Evolutionary conservation across 2,113 vertebrate genomes (phyloP), one percentile per base, ranked within the genome.

Genomic region (Dipodomys ordii): DNA sequence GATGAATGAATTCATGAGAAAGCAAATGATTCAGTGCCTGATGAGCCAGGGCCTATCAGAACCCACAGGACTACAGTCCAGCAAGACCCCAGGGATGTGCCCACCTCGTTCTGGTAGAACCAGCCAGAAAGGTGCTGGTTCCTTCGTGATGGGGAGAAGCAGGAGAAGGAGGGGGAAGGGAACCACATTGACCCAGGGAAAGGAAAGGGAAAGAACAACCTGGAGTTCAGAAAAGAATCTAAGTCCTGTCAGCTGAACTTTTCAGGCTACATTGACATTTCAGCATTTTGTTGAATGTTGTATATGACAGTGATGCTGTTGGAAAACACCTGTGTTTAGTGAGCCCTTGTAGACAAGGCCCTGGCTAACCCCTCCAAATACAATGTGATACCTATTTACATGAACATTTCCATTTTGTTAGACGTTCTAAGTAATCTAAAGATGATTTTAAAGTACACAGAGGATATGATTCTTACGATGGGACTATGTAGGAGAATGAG

Each of bases 251-350:
- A 11, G 32, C 71, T 13, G 28, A 27, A 49, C 76, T 49, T 30
- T 19, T 2, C 3, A 60, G 22, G n/a, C 12, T 19, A 7, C 39
- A 0, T 62, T 62, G 8, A 18, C 60, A 13, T n/a, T 60, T 27
- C 25, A 16, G 84, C 49, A 49, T 49, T 49, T 49, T 49, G 49
- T 9, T 39, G 25, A 30, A 62, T 22, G 20, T 62, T 22, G 3
- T 2, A 10, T 0, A 0, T 30, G 32, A 18, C 0, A 15, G 72
- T 6, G 11, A 16, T 0, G 6, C 11, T 18, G 27, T 8, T 7
- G 1, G 3, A 53, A 9, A 9, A 12, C 2, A 6, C 44, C 1
- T n/a, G 35, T 35, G 1, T 53, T 28, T 30, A 25, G 39, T 18
- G 20, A 60, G 28, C 23, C 39, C 62, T 25, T 49, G 22, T 35